Percentiles rank a stretch among this genome's conserved stretches.
Evolutionary conservation across 2,888 invertebrate genomes (phyloP).

Genomic region (Campoplex capitator): DNA sequence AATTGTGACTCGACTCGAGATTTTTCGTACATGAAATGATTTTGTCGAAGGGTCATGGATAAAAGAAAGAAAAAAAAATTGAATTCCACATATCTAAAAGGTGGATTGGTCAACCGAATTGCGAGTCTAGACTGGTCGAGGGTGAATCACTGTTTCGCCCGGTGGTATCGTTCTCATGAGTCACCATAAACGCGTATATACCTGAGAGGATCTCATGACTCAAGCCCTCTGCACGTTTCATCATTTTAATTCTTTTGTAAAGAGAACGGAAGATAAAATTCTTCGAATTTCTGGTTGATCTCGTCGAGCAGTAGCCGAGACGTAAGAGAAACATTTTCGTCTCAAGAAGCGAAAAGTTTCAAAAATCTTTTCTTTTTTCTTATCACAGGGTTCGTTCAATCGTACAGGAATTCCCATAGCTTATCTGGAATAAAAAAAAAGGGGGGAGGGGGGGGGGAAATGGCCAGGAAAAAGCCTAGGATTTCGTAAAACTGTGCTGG

Average conservation of each 20-base stretch:
- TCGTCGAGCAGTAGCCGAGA: background rate
- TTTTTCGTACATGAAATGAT: background rate
- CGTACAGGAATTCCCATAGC: conserved; percentile 10
- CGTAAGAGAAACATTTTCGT: background rate
- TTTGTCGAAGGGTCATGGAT: background rate
- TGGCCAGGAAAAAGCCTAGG: conserved; percentile 14
- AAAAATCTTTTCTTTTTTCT: background rate
- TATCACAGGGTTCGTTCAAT: background rate
- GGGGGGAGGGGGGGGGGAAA: background rate
- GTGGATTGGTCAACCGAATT: conserved; percentile 13
- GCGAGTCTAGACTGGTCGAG: conserved; percentile 66
- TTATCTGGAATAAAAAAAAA: conserved; percentile 55
- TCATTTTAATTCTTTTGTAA: conserved; percentile 23
- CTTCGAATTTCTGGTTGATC: conserved; percentile 49
- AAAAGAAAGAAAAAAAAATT: background rate
- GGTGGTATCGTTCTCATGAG: conserved; percentile 72
- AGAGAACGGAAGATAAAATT: conserved; percentile 36
- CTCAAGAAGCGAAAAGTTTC: background rate
- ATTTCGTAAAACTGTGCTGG: background rate
- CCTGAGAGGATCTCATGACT: conserved; percentile 75
- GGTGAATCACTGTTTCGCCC: conserved; percentile 76
- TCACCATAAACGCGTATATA: conserved; percentile 63
- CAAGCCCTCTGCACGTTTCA: conserved; percentile 71
- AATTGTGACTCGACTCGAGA: background rate
- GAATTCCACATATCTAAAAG: conserved; percentile 12